Conservation (phyloP, 2,797 vertebrate species). For the Peromyscus nudipes region DNA sequence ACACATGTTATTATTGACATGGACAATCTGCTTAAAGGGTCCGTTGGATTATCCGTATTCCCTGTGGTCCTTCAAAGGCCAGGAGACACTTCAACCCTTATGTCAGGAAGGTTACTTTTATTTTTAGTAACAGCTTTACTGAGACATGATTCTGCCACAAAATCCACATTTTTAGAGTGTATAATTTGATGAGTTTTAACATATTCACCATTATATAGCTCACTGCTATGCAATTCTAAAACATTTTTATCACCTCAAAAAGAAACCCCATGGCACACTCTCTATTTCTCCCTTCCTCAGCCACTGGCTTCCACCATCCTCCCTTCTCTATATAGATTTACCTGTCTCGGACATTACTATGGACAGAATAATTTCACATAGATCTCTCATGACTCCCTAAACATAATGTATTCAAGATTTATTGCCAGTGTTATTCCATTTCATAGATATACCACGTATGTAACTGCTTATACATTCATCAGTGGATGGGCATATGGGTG, state of each 20-base stretch:
- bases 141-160: constrained; percentile 11
- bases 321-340: background rate
- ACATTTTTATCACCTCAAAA: constrained; percentile 3
- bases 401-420: background rate
- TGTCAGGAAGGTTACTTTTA: background rate
- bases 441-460: background rate
- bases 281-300: background rate
- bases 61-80: background rate
- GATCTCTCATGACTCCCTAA: background rate
- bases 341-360: background rate
- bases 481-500: background rate
- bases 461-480: background rate
- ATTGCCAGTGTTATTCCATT: background rate
- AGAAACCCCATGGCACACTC: background rate
- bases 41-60: background rate
- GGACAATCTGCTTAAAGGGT: background rate
- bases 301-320: background rate
- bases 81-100: background rate
- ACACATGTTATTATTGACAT: background rate
- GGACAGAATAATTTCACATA: background rate
- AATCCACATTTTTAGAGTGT: background rate
- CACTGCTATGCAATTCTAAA: background rate
- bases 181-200: background rate
- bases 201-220: background rate
- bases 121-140: constrained; percentile 42